Evolutionary conservation across 2,888 invertebrate species (phyloP).

Genomic region (Fabriciana adippe): DNA sequence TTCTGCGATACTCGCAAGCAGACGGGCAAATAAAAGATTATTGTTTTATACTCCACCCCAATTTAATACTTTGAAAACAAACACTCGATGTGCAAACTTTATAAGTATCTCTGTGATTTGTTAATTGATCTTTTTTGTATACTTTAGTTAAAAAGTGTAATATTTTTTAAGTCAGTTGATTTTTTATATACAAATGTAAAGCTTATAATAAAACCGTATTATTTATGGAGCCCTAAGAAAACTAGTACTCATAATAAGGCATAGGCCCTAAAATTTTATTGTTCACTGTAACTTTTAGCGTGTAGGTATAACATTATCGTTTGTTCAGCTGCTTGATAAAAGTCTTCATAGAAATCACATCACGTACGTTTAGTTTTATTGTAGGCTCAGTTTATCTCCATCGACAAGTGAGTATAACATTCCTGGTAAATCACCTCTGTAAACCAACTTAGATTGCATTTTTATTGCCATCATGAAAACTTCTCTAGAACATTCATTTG

Average conservation of each 20-base stretch:
- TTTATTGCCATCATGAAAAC: constrained; percentile 28
- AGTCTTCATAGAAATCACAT: constrained; percentile 36
- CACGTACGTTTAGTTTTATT: constrained; percentile 38
- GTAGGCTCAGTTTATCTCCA: constrained; percentile 37
- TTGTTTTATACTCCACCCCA: too few relatives aligned
- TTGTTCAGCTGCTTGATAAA: constrained; percentile 20
- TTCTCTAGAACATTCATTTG: constrained; percentile 1
- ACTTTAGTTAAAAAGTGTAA: too few relatives aligned
- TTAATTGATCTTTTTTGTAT: too few relatives aligned
- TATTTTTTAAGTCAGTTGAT: too few relatives aligned
- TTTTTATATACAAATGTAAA: too few relatives aligned
- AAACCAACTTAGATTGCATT: constrained; percentile 39
- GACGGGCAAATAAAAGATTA: too few relatives aligned
- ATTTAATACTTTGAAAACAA: too few relatives aligned
- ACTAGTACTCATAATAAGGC: background rate
- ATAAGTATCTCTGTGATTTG: too few relatives aligned
- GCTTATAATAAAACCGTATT: too few relatives aligned
- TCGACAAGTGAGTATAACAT: constrained; percentile 34
- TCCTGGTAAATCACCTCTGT: constrained; percentile 35
- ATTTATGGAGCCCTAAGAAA: background rate
- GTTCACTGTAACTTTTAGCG: constrained; percentile 12
- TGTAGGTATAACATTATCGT: constrained; percentile 9
- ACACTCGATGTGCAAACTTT: too few relatives aligned
- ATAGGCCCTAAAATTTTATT: constrained; percentile 19
- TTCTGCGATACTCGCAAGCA: too few relatives aligned